Evolutionary conservation across 1,140 invertebrate species (phyloP).

Genomic region (Artemia franciscana): DNA sequence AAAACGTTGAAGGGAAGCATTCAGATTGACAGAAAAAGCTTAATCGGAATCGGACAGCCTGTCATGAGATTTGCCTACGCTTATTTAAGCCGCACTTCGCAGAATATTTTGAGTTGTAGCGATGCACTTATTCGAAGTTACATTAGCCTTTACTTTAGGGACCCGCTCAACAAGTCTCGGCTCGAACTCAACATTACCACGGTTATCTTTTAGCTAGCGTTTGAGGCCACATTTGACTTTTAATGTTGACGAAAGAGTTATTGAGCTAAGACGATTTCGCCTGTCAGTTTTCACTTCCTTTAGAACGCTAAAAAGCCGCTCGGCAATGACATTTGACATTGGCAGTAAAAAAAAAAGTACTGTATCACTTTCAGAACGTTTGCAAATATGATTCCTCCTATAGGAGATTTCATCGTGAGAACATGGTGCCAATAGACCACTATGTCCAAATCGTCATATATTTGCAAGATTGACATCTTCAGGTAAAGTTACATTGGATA

Average conservation of each 20-base stretch:
- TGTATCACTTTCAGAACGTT: neutral
- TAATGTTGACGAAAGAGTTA: constrained; percentile 1
- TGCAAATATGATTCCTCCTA: neutral
- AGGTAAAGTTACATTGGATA: neutral
- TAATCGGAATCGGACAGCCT: too few relatives aligned
- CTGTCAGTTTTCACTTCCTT: neutral
- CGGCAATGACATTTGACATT: neutral
- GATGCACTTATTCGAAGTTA: too few relatives aligned
- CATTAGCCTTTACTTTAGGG: too few relatives aligned
- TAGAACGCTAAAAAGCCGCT: constrained; percentile 1
- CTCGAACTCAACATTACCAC: too few relatives aligned
- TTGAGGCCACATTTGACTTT: neutral
- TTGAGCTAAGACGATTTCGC: neutral
- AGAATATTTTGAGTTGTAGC: too few relatives aligned
- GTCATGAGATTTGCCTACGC: too few relatives aligned
- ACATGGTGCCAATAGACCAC: neutral
- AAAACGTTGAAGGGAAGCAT: too few relatives aligned
- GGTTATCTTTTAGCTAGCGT: too few relatives aligned
- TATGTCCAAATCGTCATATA: neutral
- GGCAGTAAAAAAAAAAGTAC: neutral
- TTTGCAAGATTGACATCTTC: neutral
- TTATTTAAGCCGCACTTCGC: too few relatives aligned
- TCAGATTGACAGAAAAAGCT: too few relatives aligned
- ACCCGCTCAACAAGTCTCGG: too few relatives aligned
- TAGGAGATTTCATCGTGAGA: neutral